Evolutionary conservation across 2,113 vertebrate species (phyloP), one percentile per base, ranked within the genome.

Genomic region (Sinocyclocheilus rhinocerous): DNA sequence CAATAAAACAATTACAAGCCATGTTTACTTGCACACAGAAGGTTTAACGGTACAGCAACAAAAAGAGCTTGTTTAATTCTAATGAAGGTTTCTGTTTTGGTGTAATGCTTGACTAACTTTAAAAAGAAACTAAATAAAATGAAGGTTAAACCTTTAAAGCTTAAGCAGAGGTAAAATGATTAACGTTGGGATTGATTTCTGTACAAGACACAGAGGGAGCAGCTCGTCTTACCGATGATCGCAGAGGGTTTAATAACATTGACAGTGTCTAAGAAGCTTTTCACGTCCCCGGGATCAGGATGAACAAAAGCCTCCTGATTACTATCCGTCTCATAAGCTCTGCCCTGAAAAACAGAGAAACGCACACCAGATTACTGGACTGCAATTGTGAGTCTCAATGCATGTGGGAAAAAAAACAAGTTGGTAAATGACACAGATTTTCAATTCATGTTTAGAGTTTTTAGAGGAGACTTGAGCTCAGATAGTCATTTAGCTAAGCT

Each of bases 301-400:
- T 99, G 98, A 2, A 95, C 91, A 85, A 97, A 99, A 0, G 93
- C 93, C 59, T 99, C 96, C 89, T 99, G 98, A 89, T 99, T 94
- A 76, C 88, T 61, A 61, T 99, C 97, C 0, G 91, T 94, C 36
- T 89, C 91, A 88, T 97, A 92, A 0, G 90, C 87, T 87, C 98
- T 94, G 8, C 89, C 97, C 98, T 99, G 13, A 22, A 42, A 85
- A 83, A 83, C 39, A 84, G n/a, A 72, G 57, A 84, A n/a, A 80
- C 36, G 16, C 70, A 76, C 57, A 81, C 33, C 61, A 2, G 39
- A 48, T 76, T 76, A 76, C 42, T 76, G 12, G 42, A 26, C 73
- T 70, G 29, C 6, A 9, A 29, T 20, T 65, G 24, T 63, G 4
- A 63, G n/a, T 24, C 39, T 75, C 42, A 26, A 59, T 48, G 11